These are phyloP conservation scores for Craterocephalus amniculus DNA, from an alignment of 2,797 vertebrate species.

Conservation along the genomic window DNA sequence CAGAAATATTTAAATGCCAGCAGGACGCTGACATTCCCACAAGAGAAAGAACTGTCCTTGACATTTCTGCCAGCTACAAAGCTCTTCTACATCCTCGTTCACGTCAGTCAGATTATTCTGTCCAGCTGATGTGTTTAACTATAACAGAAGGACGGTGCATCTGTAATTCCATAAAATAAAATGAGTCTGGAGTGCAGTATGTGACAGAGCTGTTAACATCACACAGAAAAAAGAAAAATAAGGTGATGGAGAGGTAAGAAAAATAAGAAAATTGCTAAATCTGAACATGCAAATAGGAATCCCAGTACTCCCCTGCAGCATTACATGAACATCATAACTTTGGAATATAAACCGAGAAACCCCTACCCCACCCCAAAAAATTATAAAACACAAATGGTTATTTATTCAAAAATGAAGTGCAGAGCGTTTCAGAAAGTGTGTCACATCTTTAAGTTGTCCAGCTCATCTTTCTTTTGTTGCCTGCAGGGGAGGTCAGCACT, in stretches of 20 bases:
- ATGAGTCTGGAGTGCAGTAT: not conserved
- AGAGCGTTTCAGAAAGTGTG: not conserved
- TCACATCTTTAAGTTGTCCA: not conserved
- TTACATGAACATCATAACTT: not conserved
- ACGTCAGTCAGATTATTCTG: not conserved
- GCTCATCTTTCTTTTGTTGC: not conserved
- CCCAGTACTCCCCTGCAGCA: not conserved
- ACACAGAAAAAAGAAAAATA: not conserved
- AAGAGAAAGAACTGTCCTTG: not conserved
- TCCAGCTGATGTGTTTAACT: not conserved
- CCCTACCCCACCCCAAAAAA: no score
- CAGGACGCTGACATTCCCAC: conserved; percentile 1
- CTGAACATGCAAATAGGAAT: not conserved
- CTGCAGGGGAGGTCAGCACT: not conserved
- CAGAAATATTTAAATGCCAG: not conserved
- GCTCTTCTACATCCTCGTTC: not conserved
- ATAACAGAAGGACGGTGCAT: not conserved
- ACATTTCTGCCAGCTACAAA: not conserved
- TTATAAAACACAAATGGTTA: not conserved
- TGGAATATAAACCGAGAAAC: not conserved
- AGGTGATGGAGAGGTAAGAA: not conserved
- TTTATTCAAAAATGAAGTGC: not conserved
- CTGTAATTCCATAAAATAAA: not conserved
- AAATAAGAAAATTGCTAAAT: not conserved
- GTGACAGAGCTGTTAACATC: not conserved